These are phyloP conservation scores for Meteorus colon DNA, from an alignment of 2,888 invertebrate species.

Conservation along the genomic window DNA sequence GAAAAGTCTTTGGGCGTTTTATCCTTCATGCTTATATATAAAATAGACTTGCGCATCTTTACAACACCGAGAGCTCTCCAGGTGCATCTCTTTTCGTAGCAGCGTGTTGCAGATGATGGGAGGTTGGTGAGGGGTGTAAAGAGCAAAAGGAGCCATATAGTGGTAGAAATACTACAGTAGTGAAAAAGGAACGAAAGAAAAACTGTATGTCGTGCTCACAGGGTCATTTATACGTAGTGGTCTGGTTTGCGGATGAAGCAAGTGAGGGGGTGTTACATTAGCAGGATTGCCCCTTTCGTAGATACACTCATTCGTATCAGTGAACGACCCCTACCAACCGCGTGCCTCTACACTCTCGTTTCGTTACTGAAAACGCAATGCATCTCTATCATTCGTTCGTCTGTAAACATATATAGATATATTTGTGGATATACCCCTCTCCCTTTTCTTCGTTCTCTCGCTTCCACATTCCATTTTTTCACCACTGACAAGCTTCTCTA, in stretches of 20 bases:
- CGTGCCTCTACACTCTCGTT: constrained; percentile 36
- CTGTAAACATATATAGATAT: constrained; percentile 19
- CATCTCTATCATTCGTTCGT: constrained; percentile 40
- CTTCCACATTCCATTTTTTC: constrained; percentile 34
- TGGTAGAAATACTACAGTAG: constrained; percentile 39
- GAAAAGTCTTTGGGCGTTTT: not conserved
- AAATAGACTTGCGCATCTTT: not conserved
- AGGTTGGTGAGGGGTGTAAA: constrained; percentile 38
- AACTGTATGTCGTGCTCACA: constrained; percentile 47
- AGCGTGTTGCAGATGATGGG: constrained; percentile 44
- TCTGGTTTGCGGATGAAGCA: constrained; percentile 57
- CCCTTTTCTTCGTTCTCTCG: constrained; percentile 42
- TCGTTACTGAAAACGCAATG: constrained; percentile 28
- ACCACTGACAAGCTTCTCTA: constrained; percentile 41
- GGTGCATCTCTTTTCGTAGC: constrained; percentile 27
- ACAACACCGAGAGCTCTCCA: not conserved
- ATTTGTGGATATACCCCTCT: constrained; percentile 14
- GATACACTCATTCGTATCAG: constrained; percentile 37
- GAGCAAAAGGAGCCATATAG: constrained; percentile 35
- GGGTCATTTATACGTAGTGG: constrained; percentile 64
- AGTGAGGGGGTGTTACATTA: constrained; percentile 65
- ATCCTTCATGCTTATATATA: not conserved
- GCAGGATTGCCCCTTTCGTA: constrained; percentile 61
- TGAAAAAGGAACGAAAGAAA: constrained; percentile 49
- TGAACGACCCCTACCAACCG: constrained; percentile 22